Evolutionary conservation across 2,888 invertebrate genomes (phyloP), one percentile per base, ranked within the genome.

Genomic region (Platycheirus rosarum): DNA sequence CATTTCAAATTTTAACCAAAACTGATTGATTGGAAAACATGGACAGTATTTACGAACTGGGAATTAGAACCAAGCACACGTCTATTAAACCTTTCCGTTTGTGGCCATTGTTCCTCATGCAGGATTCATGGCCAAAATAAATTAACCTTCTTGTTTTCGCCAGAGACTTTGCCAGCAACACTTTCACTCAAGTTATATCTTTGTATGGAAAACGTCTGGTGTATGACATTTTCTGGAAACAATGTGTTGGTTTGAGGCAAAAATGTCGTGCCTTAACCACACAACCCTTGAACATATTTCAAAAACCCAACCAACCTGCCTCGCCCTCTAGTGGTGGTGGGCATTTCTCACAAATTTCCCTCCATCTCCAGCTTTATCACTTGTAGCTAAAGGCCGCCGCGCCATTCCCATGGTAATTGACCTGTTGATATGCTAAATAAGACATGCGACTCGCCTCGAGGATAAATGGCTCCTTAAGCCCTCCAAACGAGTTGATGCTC

Each of bases 341-440:
- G 37, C 66, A 77, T 69, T 75, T 44, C 57, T 60, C 80, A 80
- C 76, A 76, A 80, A 76, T 80, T 70, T 42, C n/a, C 35, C 32
- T 40, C 14, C 9, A 20, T 29, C 65, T 16, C 51, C 14, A 32
- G 13, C 11, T 42, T 16, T 46, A 51, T 65, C 65, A 70, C 70
- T 80, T 80, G 80, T 80, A 57, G 76, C 65, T 76, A 62, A 66
- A 32, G 60, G 76, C 65, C 62, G n/a, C n/a, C n/a, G n/a, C 51
- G 37, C 14, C 68, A 66, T 80, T 70, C 76, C 76, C 80, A 76
- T 66, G 80, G 66, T 76, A 80, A 80, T 80, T 80, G 80, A 80
- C 80, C 80, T 80, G 80, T 80, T 76, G 80, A 80, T 80, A 70
- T 80, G 80, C 70, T 76, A 76, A 80, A 80, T 66, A 80, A 80